These are phyloP conservation scores for Lagopus muta DNA, from an alignment of 2,113 vertebrate species.

Conservation along the genomic window DNA sequence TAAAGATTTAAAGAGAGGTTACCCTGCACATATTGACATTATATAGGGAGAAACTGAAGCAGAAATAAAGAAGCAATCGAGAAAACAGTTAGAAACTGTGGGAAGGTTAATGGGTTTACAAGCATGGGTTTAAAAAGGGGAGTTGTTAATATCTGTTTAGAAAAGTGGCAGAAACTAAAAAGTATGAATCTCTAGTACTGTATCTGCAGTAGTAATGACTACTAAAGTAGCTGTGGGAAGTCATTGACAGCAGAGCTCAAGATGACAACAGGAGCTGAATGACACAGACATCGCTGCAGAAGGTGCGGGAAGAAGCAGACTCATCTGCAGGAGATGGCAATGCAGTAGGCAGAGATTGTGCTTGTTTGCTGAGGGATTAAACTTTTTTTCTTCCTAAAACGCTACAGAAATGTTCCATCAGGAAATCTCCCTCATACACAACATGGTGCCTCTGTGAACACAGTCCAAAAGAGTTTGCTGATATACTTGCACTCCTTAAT, in stretches of 20 bases:
- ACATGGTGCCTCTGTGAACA: accelerated
- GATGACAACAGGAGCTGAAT: accelerated
- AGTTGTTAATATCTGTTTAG: background rate
- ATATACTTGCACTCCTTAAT: background rate
- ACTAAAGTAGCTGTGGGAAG: accelerated
- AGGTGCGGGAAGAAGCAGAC: background rate
- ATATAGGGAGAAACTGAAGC: background rate
- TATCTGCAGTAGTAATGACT: accelerated
- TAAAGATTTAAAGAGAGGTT: background rate
- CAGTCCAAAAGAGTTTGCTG: background rate
- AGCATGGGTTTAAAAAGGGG: background rate
- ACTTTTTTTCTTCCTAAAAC: background rate
- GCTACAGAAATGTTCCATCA: background rate
- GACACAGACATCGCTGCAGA: background rate
- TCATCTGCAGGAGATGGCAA: background rate
- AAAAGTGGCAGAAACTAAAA: background rate
- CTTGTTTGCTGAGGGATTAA: background rate
- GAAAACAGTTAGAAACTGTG: background rate
- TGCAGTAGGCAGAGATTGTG: background rate
- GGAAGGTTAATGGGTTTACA: background rate
- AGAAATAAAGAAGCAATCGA: background rate
- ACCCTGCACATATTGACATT: background rate
- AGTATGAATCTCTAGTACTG: background rate
- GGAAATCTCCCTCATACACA: background rate
- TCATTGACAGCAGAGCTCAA: accelerated